phyloP scores from a whole-genome alignment of 1,140 invertebrate genomes.

The Drosophila quadrilineata region DNA sequence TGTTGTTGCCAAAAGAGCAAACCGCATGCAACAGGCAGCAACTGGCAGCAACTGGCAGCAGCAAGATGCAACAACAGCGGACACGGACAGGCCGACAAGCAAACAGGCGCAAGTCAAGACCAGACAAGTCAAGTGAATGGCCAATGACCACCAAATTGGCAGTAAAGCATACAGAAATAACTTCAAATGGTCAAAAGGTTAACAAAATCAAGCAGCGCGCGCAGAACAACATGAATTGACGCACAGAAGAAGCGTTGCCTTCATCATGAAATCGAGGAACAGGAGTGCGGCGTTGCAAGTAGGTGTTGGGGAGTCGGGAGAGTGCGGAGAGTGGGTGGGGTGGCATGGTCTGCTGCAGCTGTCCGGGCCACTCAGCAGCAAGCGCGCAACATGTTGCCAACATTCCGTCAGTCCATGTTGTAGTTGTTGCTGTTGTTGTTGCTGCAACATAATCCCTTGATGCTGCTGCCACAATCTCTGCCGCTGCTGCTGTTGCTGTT shows the following conservation, averaged over 20 bases:
- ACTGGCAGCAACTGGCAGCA: conserved; percentile 28
- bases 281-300: background rate
- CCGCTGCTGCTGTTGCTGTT: conserved; percentile 37
- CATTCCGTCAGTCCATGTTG: conserved; percentile 59
- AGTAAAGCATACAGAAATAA: conserved; percentile 80
- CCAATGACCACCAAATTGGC: conserved; percentile 79
- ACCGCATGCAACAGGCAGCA: conserved; percentile 36
- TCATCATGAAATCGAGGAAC: too few species aligned
- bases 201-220: conserved; percentile 70
- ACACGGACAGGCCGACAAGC: conserved; percentile 13
- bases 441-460: conserved; percentile 17
- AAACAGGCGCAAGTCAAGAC: conserved; percentile 23
- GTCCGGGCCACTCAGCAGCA: conserved; percentile 51
- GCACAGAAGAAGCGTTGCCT: too few species aligned
- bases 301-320: background rate
- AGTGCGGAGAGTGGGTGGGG: background rate
- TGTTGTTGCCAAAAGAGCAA: conserved; percentile 72
- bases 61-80: conserved; percentile 18
- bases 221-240: conserved; percentile 36
- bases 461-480: conserved; percentile 13
- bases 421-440: conserved; percentile 32
- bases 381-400: conserved; percentile 71
- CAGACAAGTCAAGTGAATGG: conserved; percentile 74
- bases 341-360: conserved; percentile 33
- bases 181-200: conserved; percentile 79